These are phyloP conservation scores for Lycocerus yunnanus DNA, from an alignment of 2,888 invertebrate genomes.

Conservation along the genomic window DNA sequence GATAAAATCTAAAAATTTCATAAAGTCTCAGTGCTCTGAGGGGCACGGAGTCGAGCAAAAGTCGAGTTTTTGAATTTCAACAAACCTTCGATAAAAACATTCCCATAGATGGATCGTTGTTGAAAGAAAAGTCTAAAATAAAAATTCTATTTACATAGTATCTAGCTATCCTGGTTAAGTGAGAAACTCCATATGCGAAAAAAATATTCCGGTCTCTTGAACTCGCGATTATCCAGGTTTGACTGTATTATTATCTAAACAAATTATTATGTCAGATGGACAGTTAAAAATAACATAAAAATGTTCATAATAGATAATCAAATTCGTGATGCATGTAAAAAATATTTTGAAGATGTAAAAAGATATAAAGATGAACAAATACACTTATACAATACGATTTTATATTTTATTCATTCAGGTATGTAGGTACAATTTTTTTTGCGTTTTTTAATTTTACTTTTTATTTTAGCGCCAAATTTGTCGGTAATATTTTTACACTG, in stretches of 20 bases:
- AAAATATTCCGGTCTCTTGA: too few relatives aligned
- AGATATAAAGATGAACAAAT: slow-evolving; percentile 9
- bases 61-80: too few relatives aligned
- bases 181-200: too few relatives aligned
- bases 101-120: too few relatives aligned
- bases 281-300: not conserved
- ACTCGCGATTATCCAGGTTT: too few relatives aligned
- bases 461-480: slow-evolving; percentile 21
- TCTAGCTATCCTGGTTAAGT: too few relatives aligned
- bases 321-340: not conserved
- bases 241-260: not conserved
- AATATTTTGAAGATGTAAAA: slow-evolving; percentile 5
- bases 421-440: not conserved
- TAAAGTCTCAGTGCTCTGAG: too few relatives aligned
- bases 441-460: not conserved
- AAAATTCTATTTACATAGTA: too few relatives aligned
- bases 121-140: too few relatives aligned
- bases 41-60: too few relatives aligned
- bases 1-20: too few relatives aligned
- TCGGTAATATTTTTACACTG: slow-evolving; percentile 25
- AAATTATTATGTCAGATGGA: not conserved
- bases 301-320: slow-evolving; percentile 39
- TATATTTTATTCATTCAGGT: slow-evolving; percentile 28
- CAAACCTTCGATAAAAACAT: too few relatives aligned
- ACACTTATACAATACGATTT: slow-evolving; percentile 9